Evolutionary conservation across 2,888 invertebrate genomes (phyloP), one percentile per base, ranked within the genome.

Genomic region (Drosophila subsilvestris): DNA sequence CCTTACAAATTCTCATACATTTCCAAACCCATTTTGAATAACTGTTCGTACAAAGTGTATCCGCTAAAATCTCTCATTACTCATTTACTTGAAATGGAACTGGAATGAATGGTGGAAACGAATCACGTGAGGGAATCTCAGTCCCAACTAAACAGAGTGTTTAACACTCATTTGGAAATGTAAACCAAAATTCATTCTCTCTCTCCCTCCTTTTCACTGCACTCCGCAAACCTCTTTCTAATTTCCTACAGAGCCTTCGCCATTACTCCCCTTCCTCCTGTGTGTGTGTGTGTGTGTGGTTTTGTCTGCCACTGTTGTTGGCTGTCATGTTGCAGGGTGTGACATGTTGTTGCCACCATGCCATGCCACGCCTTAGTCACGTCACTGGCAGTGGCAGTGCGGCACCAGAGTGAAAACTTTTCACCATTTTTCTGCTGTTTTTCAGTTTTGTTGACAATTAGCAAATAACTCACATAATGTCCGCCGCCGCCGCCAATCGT

Each of bases 381-480:
- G 22, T 18, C 27, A 25, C 27, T 14, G n/a, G 20, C 53, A 42
- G 20, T 14, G 37, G 29, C 20, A 45, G 29, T 45, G 29, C 56
- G 32, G 45, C 45, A 45, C 47, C 45, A 45, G 45, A 65, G 51
- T 61, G 61, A 44, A 49, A 54, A 57, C 49, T 32, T 48, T 20
- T n/a, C 32, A 37, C 18, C 12, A 14, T 45, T 27, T 27, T 51
- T 37, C 9, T 20, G 12, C 50, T 61, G 47, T 60, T 62, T 59
- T 71, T 45, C 57, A 44, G 59, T 68, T 71, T 42, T 51, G 54
- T 53, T 75, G 76, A 66, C 79, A 79, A 79, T 79, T 78, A 78
- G 69, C 62, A 78, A 76, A 69, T 75, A 59, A 77, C 75, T 69
- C 73, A 75, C 74, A 76, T 74, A 67, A 74, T 68, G 70, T 53